Base-by-base conservation (phyloP, 2,113 vertebrate species). In the Arvicanthis niloticus region DNA sequence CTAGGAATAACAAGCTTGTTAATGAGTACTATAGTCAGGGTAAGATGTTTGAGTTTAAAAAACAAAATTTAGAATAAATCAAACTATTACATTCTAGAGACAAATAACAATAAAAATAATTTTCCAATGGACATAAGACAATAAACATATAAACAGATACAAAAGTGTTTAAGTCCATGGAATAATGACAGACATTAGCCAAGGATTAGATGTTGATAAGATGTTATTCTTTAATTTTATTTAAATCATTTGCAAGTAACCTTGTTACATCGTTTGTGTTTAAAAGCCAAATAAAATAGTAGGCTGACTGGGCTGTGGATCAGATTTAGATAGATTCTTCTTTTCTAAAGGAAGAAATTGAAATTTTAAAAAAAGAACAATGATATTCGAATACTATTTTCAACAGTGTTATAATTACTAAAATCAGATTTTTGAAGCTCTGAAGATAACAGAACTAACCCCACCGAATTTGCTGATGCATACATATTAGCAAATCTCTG, bases 181-280 rank as follows among this genome's bases (percentile, higher is more conserved):
- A 77, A 4, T n/a, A 80, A n/a, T 86, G 51, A 80, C 2, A 31
- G 40, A 53, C 17, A 77, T 24, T 13, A 70, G 40, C 53, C 81
- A 89, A 84, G 12, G 13, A 40, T 51, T 84, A 31, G 67, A 58
- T 68, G 16, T n/a, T 87, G 24, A 21, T 65, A 78, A 86, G 19
- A 67, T 62, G 1, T 13, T 76, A 24, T 77, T 10, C 7, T 65
- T 37, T 80, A 78, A 73, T 81, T 87, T 91, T 86, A 73, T 73
- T 89, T 77, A 93, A 37, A 88, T 82, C 34, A 88, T 88, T 70
- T 88, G 22, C 84, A 40, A 96, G 70, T n/a, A 90, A 76, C 34
- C 26, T 37, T 77, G 21, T 70, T n/a, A 22, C 45, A 34, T 34
- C 6, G 6, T 65, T 75, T 91, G 34, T 76, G 34, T 45, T 68